Evolutionary conservation across 2,113 vertebrate species (phyloP), one percentile per base, ranked within the genome.

Genomic region (Beaufortia kweichowensis): DNA sequence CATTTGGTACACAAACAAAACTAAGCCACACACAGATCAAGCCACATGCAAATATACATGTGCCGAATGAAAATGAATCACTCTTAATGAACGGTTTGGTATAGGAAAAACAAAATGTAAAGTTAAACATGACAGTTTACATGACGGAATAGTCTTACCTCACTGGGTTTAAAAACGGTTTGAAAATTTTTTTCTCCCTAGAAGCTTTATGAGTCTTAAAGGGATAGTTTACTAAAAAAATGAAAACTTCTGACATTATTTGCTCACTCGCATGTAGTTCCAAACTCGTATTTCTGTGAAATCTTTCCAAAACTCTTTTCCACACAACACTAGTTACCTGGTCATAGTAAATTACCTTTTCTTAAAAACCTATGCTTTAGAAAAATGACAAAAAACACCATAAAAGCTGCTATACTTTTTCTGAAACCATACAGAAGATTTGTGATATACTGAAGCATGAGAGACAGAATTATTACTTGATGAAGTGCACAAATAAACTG

Each of bases 41-140:
- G 26, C 60, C 73, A 35, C 73, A 53, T 24, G 65, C 46, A 76
- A 60, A 76, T 55, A 76, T 12, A 74, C 82, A 75, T n/a, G 4
- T 23, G 78, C 41, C 50, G 53, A 33, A 35, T 56, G 17, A 70
- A 59, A 39, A 57, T 39, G 53, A 39, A 55, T 24, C 3, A 0
- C 35, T 28, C 15, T 59, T 57, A 71, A 71, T 57, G 9, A 57
- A 59, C 4, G 33, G 68, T 33, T 59, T 57, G 66, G 50, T 59
- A 1, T 53, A 41, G 33, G 68, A 59, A 71, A 71, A 71, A 71
- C 53, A n/a, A 41, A 57, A 6, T 59, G 15, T 39, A 41, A 57
- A 21, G 15, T n/a, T 21, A 53, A 71, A 53, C n/a, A n/a, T n/a
- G 53, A 71, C 57, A 59, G 53, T 57, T 71, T 57, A 71, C 35